Base-by-base conservation (phyloP, 2,888 invertebrate species). In the Callyntrura guangdongensis region DNA sequence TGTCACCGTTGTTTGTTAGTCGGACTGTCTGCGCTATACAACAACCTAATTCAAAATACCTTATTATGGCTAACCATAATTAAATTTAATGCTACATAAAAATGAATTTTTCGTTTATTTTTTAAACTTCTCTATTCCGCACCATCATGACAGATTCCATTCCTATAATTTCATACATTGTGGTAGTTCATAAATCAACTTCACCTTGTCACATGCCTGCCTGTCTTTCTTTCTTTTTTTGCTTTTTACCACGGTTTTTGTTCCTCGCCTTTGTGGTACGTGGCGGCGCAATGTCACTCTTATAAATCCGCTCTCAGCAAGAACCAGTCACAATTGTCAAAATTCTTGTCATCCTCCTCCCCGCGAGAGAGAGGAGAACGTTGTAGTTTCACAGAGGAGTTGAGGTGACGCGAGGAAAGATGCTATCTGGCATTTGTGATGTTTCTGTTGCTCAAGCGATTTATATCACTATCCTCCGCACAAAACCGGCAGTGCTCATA, bases 321-420 rank as follows among this genome's bases (percentile, higher is more conserved):
- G 81, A 82, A 74, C 67, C 53, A 87, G 87, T 87, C 87, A 87
- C 67, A 88, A 74, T 88, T 88, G 88, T 88, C 88, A 88, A 88
- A 88, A 82, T 82, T 69, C 72, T 61, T 88, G 88, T 88, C 88
- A 88, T 88, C 88, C 74, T 61, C 72, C 83, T 83, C 83, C 82
- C 83, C 53, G 53, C 49, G 14, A 79, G 79, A 79, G 14, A 79
- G 79, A 79, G 53, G 56, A 79, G 17, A 56, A 79, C 14, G 25
- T 59, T 22, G 12, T n/a, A 8, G 64, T 22, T 77, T 25, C 56
- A 77, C 17, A 77, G 77, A 53, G n/a, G 56, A 82, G 45, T 22
- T 67, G 25, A 84, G 84, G 84, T 84, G 84, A 84, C 84, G 69
- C 53, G 84, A 69, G 49, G 84, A 84, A 84, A 84, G 84, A 84